Evolutionary conservation across 2,888 invertebrate genomes (phyloP).

Genomic region (Cryptophagus acutangulus): DNA sequence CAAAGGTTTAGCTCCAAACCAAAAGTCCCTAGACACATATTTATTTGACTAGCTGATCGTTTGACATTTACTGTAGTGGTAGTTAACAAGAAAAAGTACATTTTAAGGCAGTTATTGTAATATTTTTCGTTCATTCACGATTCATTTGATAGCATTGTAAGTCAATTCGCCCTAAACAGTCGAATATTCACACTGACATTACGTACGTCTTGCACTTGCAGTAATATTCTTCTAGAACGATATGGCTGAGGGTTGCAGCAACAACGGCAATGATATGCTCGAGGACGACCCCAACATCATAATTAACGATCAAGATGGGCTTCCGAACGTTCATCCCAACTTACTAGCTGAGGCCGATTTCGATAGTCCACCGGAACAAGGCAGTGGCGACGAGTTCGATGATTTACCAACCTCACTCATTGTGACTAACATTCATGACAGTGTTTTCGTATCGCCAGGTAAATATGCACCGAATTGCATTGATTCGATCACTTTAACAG

Average conservation of each 20-base stretch:
- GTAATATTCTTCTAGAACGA: constrained; percentile 2
- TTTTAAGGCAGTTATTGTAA: no score
- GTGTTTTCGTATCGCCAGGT: constrained; percentile 61
- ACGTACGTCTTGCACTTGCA: background rate
- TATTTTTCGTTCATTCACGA: no score
- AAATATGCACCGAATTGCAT: no score
- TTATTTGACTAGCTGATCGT: no score
- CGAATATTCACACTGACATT: no score
- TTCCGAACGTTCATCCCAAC: constrained; percentile 80
- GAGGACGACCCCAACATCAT: constrained; percentile 76
- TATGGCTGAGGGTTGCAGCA: constrained; percentile 42
- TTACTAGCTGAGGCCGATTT: constrained; percentile 64
- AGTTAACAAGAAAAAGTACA: no score
- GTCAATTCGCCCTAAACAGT: no score
- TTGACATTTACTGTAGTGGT: no score
- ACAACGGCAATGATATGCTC: constrained; percentile 37
- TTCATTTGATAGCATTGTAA: no score
- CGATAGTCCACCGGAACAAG: constrained; percentile 59
- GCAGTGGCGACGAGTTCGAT: constrained; percentile 69
- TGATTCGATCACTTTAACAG: background rate
- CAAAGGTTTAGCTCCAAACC: no score
- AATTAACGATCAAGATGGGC: constrained; percentile 79
- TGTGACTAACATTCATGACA: constrained; percentile 80
- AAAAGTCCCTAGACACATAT: no score
- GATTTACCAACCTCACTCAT: constrained; percentile 84